Evolutionary conservation across 92 coral and sea anemone genomes (phyloP).

Genomic region (Phenganax marumi): DNA sequence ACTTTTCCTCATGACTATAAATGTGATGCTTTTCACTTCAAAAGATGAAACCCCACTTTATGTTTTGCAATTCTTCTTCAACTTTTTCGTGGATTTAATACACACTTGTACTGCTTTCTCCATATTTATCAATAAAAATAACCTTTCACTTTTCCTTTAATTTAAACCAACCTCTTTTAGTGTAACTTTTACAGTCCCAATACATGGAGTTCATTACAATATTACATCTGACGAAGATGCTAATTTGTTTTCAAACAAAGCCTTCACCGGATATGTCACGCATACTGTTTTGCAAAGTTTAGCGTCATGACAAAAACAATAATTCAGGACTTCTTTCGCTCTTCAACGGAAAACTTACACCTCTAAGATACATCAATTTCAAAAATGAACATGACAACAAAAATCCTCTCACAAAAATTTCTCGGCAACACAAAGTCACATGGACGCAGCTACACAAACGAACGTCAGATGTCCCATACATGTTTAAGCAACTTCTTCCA

Average conservation of each 20-base stretch:
- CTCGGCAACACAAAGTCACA: constrained; percentile 8
- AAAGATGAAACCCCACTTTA: not conserved
- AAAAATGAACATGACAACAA: not conserved
- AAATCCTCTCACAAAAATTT: no score
- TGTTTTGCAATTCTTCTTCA: not conserved
- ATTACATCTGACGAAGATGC: not conserved
- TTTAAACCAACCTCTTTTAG: not conserved
- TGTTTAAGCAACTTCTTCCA: not conserved
- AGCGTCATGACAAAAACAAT: not conserved
- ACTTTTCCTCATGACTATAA: no score
- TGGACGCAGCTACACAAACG: constrained; percentile 5
- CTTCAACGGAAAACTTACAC: constrained; percentile 1
- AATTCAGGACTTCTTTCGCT: not conserved
- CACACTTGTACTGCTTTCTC: no score
- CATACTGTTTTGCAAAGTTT: not conserved
- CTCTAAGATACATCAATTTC: not conserved
- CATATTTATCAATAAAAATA: no score
- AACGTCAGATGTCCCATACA: not conserved
- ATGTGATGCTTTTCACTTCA: constrained; percentile 5
- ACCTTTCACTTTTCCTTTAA: no score
- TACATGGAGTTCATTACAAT: not conserved
- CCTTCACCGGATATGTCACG: constrained; percentile 1
- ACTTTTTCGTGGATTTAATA: constrained; percentile 5
- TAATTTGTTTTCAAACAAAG: no score
- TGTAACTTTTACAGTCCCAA: constrained; percentile 1